Base-by-base conservation (phyloP, 2,888 invertebrate genomes). In the Siphlonurus alternatus region DNA sequence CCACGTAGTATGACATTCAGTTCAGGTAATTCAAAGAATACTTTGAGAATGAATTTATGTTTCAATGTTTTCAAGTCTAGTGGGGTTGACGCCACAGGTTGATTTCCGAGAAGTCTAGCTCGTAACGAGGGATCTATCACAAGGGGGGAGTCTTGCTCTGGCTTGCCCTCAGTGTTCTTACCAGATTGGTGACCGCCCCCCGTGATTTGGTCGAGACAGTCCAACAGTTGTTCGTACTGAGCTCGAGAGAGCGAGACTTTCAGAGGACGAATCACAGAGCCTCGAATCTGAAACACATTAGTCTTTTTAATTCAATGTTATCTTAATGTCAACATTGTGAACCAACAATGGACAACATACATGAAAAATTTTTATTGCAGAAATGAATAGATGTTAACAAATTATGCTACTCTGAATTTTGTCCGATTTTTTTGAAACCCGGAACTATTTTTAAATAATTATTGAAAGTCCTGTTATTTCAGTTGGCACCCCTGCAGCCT, bases 181-280 rank as follows among this genome's bases (percentile, higher is more conserved):
- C 38, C 38, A 7, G 5, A 18, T 56, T 5, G 15, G 7, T 10
- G 56, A 7, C 20, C n/a, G 20, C 22, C 7, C n/a, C n/a, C 56
- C 7, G 56, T 22, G 5, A 56, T 56, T n/a, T 56, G 56, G 59
- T 79, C 76, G 23, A 80, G 69, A 0, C 90, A 88, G 70, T 90
- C 89, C 66, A 93, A 76, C 59, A 96, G 78, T 76, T 95, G 95
- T 73, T 93, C 90, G 75, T 94, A 96, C 74, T 95, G 94, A 63
- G 84, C 83, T 62, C 93, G 85, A 0, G 89, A 87, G 61, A 96
- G 78, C 0, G 91, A 90, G 51, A 96, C 84, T 76, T 92, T 90
- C 63, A 96, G 76, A 0, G 89, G 87, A 62, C 88, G 89, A 53
- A 93, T 86, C 19, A 95, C 87, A 68, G 82, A 83, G 24, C 94